phyloP scores from a whole-genome alignment of 1,140 invertebrate genomes.

The Drosophila nannoptera region DNA sequence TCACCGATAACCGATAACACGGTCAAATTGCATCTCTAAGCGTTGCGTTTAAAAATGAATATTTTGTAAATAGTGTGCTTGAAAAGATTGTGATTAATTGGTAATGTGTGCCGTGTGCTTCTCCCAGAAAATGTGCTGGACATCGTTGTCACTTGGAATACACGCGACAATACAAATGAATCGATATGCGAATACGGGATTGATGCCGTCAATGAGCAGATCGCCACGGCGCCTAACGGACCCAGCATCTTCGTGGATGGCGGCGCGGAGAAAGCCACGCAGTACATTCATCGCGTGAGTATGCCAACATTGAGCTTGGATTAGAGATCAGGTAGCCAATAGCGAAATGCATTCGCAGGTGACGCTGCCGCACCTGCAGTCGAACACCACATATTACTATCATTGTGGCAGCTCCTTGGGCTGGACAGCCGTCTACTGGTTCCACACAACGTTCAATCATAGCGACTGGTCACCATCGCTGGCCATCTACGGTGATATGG shows the following conservation, averaged over 20 bases:
- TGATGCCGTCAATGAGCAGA: constrained; percentile 75
- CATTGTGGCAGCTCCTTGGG: constrained; percentile 89
- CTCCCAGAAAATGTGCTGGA: constrained; percentile 83
- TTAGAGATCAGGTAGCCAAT: constrained; percentile 3
- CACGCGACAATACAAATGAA: constrained; percentile 85
- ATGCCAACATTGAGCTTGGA: too few species aligned
- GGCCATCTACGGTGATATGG: constrained; percentile 95
- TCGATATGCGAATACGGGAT: constrained; percentile 91
- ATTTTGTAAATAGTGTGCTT: background rate
- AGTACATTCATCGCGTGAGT: constrained; percentile 90
- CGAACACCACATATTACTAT: constrained; percentile 87
- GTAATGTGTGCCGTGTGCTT: constrained; percentile 43
- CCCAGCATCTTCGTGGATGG: constrained; percentile 86
- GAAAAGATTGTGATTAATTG: constrained; percentile 32
- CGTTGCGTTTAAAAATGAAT: background rate
- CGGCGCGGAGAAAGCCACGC: constrained; percentile 83
- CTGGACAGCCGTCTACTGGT: constrained; percentile 89
- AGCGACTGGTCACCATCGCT: constrained; percentile 88
- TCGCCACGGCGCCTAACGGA: constrained; percentile 80
- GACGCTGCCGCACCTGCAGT: constrained; percentile 81
- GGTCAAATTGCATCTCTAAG: background rate
- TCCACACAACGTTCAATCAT: constrained; percentile 84
- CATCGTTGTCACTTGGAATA: constrained; percentile 94
- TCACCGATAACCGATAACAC: constrained; percentile 8
- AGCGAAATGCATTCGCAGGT: constrained; percentile 82